phyloP scores from a whole-genome alignment of 2,797 vertebrate species.

The Eulemur albifrons region DNA sequence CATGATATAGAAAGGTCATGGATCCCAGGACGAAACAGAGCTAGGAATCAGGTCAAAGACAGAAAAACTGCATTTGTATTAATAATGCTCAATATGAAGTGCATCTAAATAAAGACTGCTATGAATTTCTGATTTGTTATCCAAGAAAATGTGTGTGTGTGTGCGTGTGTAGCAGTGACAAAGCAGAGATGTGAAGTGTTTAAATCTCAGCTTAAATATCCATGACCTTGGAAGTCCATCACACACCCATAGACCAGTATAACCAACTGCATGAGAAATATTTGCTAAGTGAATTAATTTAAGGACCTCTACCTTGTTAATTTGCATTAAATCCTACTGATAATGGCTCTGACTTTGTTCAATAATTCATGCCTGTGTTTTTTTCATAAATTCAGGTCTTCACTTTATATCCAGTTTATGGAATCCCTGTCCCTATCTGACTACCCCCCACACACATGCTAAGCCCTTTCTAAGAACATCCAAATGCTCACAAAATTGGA shows the following conservation, averaged over 20 bases:
- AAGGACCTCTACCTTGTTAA: no score
- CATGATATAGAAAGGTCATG: not conserved
- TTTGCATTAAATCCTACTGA: no score
- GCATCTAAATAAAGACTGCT: not conserved
- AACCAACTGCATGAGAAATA: not conserved
- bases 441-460: no score
- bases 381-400: no score
- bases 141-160: not conserved
- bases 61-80: not conserved
- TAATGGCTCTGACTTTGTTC: no score
- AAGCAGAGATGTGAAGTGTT: not conserved
- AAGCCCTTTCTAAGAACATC: no score
- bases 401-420: no score
- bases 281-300: no score
- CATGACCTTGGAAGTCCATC: not conserved
- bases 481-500: no score
- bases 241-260: not conserved
- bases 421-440: no score
- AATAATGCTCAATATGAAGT: not conserved
- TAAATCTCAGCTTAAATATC: not conserved
- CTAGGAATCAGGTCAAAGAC: not conserved
- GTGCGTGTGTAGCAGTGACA: not conserved
- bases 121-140: constrained; percentile 1
- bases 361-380: no score
- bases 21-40: not conserved